Base-by-base conservation (phyloP, 2,888 invertebrate species). In the Heliconius sara region DNA sequence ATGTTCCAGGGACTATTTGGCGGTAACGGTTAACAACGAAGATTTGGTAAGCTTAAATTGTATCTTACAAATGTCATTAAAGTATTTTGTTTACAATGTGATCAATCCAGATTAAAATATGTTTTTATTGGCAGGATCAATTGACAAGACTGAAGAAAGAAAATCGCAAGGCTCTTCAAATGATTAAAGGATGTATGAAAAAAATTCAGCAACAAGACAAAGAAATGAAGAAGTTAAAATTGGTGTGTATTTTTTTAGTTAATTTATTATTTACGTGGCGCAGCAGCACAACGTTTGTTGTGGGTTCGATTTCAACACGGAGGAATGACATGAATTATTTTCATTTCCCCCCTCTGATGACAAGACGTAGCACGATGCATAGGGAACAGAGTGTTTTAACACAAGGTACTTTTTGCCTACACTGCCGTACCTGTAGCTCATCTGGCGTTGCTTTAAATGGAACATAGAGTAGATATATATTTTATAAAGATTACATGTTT, bases 151-250 rank as follows among this genome's bases (percentile, higher is more conserved):
- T 96, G n/a, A 94, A 95, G 68, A 88, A 88, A 22, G 96, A 96
- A 83, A 93, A 96, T 83, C 91, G 92, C 68, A 96, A 96, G 85
- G 96, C 96, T 5, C 88, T 96, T 71, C 95, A 95, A 85, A 95
- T 95, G 92, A 96, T 96, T 76, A 96, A 96, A 89, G 95, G 94
- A 52, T 96, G 96, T 83, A 93, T 96, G 92, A 94, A 95, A 81
- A 95, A 95, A 84, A 95, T 96, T 84, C 93, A 95, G 82, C 95
- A 96, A 83, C 91, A 95, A 84, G 95, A 96, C 83, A 95, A 94
- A 79, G 95, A 95, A 88, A 93, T 95, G 0, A 94, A 93, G 81
- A 94, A 93, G 87, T 86, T 93, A 13, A 94, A 93, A 91, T 85
- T 94, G 88, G 95, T 94, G 87, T 12, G 12, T 67, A 16, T 65